phyloP scores from a whole-genome alignment of 2,113 vertebrate species.

The Kryptolebias marmoratus region DNA sequence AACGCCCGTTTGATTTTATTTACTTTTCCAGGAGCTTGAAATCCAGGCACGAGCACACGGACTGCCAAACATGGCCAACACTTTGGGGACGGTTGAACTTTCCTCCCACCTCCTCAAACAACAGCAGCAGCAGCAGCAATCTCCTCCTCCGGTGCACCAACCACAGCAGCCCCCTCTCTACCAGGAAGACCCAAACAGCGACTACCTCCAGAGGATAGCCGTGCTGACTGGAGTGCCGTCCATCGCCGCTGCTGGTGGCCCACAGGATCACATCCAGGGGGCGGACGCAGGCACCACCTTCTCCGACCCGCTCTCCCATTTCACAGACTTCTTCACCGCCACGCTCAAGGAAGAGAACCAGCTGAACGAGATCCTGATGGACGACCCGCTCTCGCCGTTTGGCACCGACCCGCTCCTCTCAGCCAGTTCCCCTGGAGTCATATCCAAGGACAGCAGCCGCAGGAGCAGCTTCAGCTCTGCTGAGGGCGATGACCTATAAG shows the following conservation, averaged over 20 bases:
- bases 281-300: slow-evolving; percentile 84
- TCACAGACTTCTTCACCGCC: slow-evolving; percentile 95
- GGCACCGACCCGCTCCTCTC: slow-evolving; percentile 92
- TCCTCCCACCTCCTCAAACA: slow-evolving; percentile 87
- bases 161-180: slow-evolving; percentile 83
- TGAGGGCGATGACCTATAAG: slow-evolving; percentile 88
- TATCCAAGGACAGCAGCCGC: slow-evolving; percentile 93
- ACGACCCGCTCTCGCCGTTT: slow-evolving; percentile 88
- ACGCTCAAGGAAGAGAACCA: slow-evolving; percentile 93
- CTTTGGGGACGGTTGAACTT: slow-evolving; percentile 81
- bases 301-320: slow-evolving; percentile 95
- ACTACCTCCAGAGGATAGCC: slow-evolving; percentile 85
- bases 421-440: slow-evolving; percentile 83
- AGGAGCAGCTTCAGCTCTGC: slow-evolving; percentile 94
- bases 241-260: slow-evolving; percentile 49
- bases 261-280: slow-evolving; percentile 71
- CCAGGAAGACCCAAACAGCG: slow-evolving; percentile 84
- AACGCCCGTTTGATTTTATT: neutral
- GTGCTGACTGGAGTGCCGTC: slow-evolving; percentile 44
- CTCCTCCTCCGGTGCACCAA: slow-evolving; percentile 72
- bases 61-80: slow-evolving; percentile 84
- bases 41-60: slow-evolving; percentile 94
- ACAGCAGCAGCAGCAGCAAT: slow-evolving; percentile 80
- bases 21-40: slow-evolving; percentile 89
- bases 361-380: slow-evolving; percentile 88